These are phyloP conservation scores for Pristionchus entomophagus DNA, from an alignment of 2,888 invertebrate species.

Conservation along the genomic window DNA sequence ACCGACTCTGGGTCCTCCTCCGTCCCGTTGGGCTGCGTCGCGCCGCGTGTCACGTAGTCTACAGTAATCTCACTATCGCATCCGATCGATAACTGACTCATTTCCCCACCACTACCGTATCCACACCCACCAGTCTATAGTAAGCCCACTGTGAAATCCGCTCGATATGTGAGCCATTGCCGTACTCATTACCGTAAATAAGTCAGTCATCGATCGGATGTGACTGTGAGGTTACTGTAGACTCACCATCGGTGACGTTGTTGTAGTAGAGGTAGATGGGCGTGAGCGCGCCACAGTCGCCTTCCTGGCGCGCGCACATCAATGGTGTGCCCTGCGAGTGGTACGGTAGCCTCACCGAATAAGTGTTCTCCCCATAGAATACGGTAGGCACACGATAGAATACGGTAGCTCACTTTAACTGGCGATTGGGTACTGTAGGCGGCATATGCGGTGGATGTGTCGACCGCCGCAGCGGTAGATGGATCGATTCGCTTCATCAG, in stretches of 20 bases:
- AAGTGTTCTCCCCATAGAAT: too few species aligned
- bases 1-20: neutral
- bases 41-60: conserved; percentile 19
- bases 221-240: too few species aligned
- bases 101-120: too few species aligned
- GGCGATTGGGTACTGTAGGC: neutral
- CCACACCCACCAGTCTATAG: too few species aligned
- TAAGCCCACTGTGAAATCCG: too few species aligned
- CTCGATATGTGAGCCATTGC: too few species aligned
- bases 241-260: neutral
- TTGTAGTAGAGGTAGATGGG: conserved; percentile 39
- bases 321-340: conserved; percentile 23
- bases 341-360: too few species aligned
- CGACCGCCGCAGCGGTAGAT: neutral
- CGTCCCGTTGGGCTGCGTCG: neutral
- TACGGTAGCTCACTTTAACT: neutral
- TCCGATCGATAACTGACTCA: neutral
- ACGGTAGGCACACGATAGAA: neutral
- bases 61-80: neutral
- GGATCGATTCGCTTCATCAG: neutral
- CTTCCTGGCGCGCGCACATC: conserved; percentile 53
- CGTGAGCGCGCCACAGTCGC: conserved; percentile 55
- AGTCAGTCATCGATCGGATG: too few species aligned
- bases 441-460: neutral
- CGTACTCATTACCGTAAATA: too few species aligned